Base-by-base conservation (phyloP, 2,888 invertebrate genomes). In the Eubasilissa splendida region DNA sequence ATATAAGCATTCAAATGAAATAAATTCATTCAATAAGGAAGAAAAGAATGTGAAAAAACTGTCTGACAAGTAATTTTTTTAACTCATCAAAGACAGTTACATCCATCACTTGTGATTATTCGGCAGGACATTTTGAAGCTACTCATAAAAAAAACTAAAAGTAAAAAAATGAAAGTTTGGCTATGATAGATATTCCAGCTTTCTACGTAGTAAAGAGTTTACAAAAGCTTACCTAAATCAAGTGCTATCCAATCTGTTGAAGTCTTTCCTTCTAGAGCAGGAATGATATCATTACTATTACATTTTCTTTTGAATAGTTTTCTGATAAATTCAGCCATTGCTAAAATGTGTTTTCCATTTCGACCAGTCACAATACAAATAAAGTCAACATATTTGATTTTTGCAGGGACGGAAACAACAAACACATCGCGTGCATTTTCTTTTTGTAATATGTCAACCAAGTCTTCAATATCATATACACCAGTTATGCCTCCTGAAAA, bases 381-480 rank as follows among this genome's bases (percentile, higher is more conserved):
- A 85, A 96, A 94, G 87, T 97, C 95, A 12, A 96, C 95, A 89
- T 97, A 98, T 83, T 93, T 93, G 9, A 94, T 88, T 70, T 95
- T 92, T 78, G 90, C 87, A 0, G 97, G 95, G 0, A 98, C 93
- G 65, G 91, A 87, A 54, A 94, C 95, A 1, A 96, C 96, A 89
- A 96, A 96, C 84, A 98, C 92, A 86, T 98, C 93, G 86, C 90
- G 90, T 0, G 94, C 95, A 86, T 95, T 96, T 87, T 97, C 96
- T 85, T 92, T 91, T 84, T 91, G 91, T 52, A 99, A 88, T 42
- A 97, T 88, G 22, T 93, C 91, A 0, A 97, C 93, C 71, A 98
- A 88, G 84, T 98, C 96, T 86, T 96, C 95, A 66, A 98, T 92
- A 85, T 98, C 97, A 89, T 94, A 97, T 0, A 98, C 97, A 53